Base-by-base conservation (phyloP, 92 coral and sea anemone genomes). In the Epizoanthus stellaris region DNA sequence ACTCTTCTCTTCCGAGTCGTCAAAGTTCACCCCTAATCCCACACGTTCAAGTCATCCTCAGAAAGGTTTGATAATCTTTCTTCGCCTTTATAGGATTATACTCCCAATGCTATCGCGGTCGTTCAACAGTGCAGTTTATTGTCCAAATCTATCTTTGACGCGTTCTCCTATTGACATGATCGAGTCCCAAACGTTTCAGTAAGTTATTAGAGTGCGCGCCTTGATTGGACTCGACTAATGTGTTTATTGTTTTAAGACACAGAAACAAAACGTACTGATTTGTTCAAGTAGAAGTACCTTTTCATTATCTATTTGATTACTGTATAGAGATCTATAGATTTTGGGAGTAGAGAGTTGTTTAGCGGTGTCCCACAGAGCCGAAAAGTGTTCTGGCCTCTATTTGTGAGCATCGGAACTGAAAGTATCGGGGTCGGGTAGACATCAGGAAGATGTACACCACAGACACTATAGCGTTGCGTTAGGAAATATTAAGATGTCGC, bases 401-500 rank as follows among this genome's bases (percentile, higher is more conserved):
- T 6, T 14, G n/a, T 4, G 16, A 38, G 20, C 13, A 40, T 52
- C 56, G 17, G 12, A 36, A 39, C 45, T 1, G n/a, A 23, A 23
- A 42, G 30, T 36, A 12, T 49, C 6, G 21, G 30, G 14, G 60
- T 25, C 10, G 9, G 13, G 10, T 20, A 5, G 20, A 43, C 52
- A 42, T 12, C 40, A 5, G 20, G 7, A 53, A 38, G 67, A 54
- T 40, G 42, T 60, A 59, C 70, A 4, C 21, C 61, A 40, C 71
- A 79, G 60, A 62, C 72, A 20, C 36, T 0, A 6, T 77, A 39
- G 49, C 58, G 23, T 77, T 61, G 70, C 72, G 83, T 43, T 64
- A 43, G 83, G 83, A 79, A 64, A 79, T 79, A 63, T 62, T 79
- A 79, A 52, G 56, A 76, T 63, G 72, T 79, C 83, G 45, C 60